phyloP scores from a whole-genome alignment of 53 echinoderm and acorn worm species.

The Arbacia lixula region DNA sequence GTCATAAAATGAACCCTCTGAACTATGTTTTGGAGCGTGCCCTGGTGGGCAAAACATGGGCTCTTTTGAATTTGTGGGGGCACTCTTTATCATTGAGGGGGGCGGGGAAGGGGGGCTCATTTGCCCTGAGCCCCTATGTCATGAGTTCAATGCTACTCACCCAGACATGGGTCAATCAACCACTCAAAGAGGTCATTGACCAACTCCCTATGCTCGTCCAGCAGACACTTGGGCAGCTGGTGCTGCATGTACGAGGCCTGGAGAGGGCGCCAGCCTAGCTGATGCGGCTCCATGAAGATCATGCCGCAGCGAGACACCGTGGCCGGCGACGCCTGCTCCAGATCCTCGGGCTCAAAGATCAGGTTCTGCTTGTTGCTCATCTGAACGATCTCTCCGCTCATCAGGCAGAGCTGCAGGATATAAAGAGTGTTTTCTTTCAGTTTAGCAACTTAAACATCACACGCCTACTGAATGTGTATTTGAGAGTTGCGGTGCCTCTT shows the following conservation, averaged over 20 bases:
- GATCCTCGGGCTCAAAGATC: constrained; percentile 97
- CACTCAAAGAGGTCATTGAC: constrained; percentile 98
- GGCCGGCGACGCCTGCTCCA: constrained; percentile 98
- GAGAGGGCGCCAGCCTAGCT: constrained; percentile 95
- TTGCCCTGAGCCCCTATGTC: too few relatives aligned
- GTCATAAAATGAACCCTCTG: too few relatives aligned
- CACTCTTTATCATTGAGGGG: too few relatives aligned
- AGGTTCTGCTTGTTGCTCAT: constrained; percentile 98
- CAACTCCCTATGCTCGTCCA: constrained; percentile 76
- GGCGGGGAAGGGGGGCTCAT: too few relatives aligned
- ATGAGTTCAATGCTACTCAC: too few relatives aligned
- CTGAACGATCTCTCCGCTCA: constrained; percentile 99
- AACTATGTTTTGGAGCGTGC: too few relatives aligned
- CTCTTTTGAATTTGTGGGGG: too few relatives aligned
- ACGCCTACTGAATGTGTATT: too few relatives aligned
- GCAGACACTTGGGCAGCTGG: constrained; percentile 72
- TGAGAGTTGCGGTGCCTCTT: too few relatives aligned
- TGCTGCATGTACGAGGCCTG: constrained; percentile 94
- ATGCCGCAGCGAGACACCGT: constrained; percentile 98
- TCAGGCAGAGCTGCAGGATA: constrained; percentile 79
- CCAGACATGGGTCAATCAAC: constrained; percentile 93
- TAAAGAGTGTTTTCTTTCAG: too few relatives aligned
- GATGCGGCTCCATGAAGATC: constrained; percentile 99
- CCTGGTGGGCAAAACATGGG: too few relatives aligned
- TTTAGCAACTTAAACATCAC: too few relatives aligned